These are phyloP conservation scores for Protaetia brevitarsis DNA, from an alignment of 1,140 invertebrate genomes.

Conservation along the genomic window DNA sequence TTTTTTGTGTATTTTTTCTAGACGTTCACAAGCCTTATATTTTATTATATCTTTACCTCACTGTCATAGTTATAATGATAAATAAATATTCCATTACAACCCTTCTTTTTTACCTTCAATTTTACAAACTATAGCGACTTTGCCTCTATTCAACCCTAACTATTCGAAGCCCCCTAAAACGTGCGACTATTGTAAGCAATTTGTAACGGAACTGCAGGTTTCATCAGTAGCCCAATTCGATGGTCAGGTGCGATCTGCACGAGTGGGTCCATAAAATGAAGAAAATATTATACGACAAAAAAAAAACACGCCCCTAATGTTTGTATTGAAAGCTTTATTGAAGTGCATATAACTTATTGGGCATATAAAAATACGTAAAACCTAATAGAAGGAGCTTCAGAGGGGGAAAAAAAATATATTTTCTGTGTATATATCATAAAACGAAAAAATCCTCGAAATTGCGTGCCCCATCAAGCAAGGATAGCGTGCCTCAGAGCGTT, in stretches of 20 bases:
- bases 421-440: no score
- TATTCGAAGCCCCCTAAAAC: not conserved
- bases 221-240: no score
- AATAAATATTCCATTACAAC: no score
- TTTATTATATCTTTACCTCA: no score
- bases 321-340: constrained; percentile 13
- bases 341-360: not conserved
- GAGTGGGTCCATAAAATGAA: no score
- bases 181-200: not conserved
- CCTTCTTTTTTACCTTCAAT: no score
- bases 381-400: not conserved
- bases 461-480: not conserved
- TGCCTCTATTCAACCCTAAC: not conserved
- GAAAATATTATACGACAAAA: not conserved
- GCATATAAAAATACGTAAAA: not conserved
- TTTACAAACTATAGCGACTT: no score
- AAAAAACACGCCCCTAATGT: not conserved
- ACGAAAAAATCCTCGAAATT: not conserved
- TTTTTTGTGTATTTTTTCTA: no score
- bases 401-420: no score
- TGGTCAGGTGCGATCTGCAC: no score
- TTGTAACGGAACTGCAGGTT: not conserved
- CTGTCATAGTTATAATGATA: no score
- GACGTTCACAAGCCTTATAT: no score
- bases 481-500: constrained; percentile 4